These are phyloP conservation scores for Ectropis grisescens DNA, from an alignment of 1,140 invertebrate species.

Conservation along the genomic window DNA sequence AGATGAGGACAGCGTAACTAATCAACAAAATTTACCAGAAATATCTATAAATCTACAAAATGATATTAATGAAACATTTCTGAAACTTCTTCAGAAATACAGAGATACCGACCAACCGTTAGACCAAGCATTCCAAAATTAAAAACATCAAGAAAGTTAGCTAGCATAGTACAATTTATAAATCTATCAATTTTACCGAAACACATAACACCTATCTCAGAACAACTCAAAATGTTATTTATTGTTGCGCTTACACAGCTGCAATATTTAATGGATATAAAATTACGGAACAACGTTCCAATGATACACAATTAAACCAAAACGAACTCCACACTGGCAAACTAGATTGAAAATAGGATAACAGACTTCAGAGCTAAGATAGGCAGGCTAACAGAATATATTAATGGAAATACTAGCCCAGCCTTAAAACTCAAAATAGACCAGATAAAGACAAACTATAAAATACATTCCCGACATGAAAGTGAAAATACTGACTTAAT, in stretches of 20 bases:
- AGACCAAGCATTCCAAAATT: conserved; percentile 9
- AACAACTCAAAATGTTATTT: conserved; percentile 10
- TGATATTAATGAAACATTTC: background rate
- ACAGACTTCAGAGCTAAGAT: conserved; percentile 5
- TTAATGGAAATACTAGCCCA: conserved; percentile 5
- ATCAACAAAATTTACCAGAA: background rate
- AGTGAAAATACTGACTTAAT: conserved; percentile 2
- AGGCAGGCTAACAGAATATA: conserved; percentile 10
- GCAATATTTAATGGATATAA: conserved; percentile 10
- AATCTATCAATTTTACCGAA: conserved; percentile 3
- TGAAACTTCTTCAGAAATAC: background rate
- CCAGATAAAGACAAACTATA: conserved; percentile 5
- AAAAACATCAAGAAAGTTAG: conserved; percentile 12
- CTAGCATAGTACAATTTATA: conserved; percentile 7
- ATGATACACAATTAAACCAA: too few relatives aligned
- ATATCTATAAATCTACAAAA: background rate
- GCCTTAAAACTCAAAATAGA: background rate
- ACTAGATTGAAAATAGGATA: conserved; percentile 3
- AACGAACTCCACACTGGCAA: background rate
- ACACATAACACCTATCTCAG: conserved; percentile 10
- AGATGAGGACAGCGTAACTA: too few relatives aligned
- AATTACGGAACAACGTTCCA: conserved; percentile 2
- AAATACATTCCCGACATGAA: conserved; percentile 7
- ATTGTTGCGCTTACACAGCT: conserved; percentile 11
- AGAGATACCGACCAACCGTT: conserved; percentile 5